Conservation (phyloP, 2,113 vertebrate genomes). For the Garra rufa region DNA sequence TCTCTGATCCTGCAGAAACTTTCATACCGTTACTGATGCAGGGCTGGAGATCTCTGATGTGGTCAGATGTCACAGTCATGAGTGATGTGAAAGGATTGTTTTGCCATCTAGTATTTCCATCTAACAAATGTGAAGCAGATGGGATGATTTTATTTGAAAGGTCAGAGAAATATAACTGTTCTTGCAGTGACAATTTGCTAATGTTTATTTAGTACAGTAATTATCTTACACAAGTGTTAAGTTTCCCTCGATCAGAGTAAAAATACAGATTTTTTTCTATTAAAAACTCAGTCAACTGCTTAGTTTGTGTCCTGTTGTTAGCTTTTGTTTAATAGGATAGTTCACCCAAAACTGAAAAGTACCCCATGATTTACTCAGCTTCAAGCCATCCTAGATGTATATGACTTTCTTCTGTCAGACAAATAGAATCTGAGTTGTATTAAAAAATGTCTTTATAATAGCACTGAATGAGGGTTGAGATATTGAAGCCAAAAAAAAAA, state of each 20-base stretch:
- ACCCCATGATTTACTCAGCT: no score
- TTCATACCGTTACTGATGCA: constrained; percentile 40
- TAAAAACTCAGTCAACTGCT: no score
- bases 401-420: no score
- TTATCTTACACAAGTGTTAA: neutral
- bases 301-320: neutral
- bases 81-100: neutral
- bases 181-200: no score
- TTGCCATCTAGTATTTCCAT: neutral
- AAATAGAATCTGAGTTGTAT: no score
- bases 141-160: neutral
- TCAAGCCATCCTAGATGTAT: no score
- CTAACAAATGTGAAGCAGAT: neutral
- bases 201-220: neutral
- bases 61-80: neutral
- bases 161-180: neutral
- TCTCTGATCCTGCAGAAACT: constrained; percentile 32
- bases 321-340: neutral
- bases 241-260: neutral
- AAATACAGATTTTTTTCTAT: neutral
- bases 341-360: no score
- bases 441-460: no score
- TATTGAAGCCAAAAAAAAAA: no score
- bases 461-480: no score
- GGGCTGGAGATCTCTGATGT: constrained; percentile 2